Evolutionary conservation across 2,113 vertebrate species (phyloP).

Genomic region (Corydoras sp.): DNA sequence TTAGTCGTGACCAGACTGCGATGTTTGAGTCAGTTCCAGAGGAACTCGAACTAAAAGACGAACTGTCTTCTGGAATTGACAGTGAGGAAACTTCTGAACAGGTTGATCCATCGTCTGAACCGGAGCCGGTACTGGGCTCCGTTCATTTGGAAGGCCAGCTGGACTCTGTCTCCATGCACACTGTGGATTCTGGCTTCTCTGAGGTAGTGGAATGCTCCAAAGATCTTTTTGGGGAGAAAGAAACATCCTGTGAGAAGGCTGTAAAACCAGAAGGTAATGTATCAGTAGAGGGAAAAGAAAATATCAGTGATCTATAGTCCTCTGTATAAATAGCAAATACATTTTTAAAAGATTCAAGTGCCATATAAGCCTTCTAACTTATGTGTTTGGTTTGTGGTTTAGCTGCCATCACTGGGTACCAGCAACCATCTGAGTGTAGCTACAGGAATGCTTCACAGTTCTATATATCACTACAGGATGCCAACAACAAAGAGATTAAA

Average conservation of each 20-base stretch:
- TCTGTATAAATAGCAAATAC: background rate
- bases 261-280: slow-evolving; percentile 86
- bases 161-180: slow-evolving; percentile 58
- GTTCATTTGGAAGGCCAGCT: slow-evolving; percentile 54
- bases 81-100: slow-evolving; percentile 21
- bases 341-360: background rate
- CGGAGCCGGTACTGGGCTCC: slow-evolving; percentile 43
- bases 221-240: slow-evolving; percentile 72
- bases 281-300: slow-evolving; percentile 13
- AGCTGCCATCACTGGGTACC: slow-evolving; percentile 92
- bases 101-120: slow-evolving; percentile 30
- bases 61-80: slow-evolving; percentile 26
- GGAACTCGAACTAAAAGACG: slow-evolving; percentile 44
- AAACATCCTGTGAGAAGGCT: slow-evolving; percentile 79
- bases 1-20: slow-evolving; percentile 58
- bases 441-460: slow-evolving; percentile 78
- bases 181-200: slow-evolving; percentile 76
- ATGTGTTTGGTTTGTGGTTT: background rate
- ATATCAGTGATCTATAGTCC: background rate
- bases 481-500: slow-evolving; percentile 79
- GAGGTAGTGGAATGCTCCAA: slow-evolving; percentile 66
- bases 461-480: slow-evolving; percentile 81
- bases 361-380: background rate
- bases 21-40: slow-evolving; percentile 55
- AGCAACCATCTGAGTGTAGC: slow-evolving; percentile 75